A percentile compares a stretch with the other conserved stretches of the same genome.
Conservation (phyloP, 2,888 invertebrate genomes). For the Synanthedon vespiformis region DNA sequence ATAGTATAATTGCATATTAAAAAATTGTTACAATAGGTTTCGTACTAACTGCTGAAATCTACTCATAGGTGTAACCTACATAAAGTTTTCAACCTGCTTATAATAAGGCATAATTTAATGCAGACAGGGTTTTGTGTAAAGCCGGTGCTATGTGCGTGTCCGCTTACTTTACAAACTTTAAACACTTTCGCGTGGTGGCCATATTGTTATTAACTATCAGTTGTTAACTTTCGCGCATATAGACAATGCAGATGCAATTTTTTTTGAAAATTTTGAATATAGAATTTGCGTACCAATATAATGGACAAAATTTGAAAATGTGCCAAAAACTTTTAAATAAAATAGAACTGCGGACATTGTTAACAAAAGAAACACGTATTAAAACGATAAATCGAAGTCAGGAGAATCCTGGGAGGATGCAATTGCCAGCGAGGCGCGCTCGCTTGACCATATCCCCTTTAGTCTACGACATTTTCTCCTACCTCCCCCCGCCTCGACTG, state of each 20-base stretch:
- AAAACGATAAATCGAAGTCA: slow-evolving; percentile 41
- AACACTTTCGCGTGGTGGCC: neutral
- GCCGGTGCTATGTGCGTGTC: slow-evolving; percentile 41
- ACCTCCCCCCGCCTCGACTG: slow-evolving; percentile 4
- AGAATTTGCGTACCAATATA: slow-evolving; percentile 7
- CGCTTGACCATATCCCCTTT: slow-evolving; percentile 39
- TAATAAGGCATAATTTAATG: neutral
- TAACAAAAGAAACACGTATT: slow-evolving; percentile 32
- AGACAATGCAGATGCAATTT: neutral
- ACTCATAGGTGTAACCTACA: no score
- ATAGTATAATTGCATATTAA: no score
- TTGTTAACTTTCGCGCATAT: neutral
- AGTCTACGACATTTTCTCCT: slow-evolving; percentile 21
- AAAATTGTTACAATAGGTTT: no score
- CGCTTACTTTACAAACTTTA: slow-evolving; percentile 26
- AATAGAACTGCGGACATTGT: slow-evolving; percentile 23
- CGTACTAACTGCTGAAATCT: no score
- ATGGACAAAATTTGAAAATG: slow-evolving; percentile 1
- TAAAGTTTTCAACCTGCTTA: no score
- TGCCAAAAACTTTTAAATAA: slow-evolving; percentile 10
- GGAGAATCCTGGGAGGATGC: slow-evolving; percentile 22
- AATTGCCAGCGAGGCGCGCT: slow-evolving; percentile 14
- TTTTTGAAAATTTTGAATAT: slow-evolving; percentile 1
- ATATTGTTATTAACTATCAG: neutral
- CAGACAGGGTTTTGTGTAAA: slow-evolving; percentile 1